A percentile compares a stretch with the other conserved stretches of the same genome.
Evolutionary conservation across 2,888 invertebrate genomes (phyloP).

Genomic region (Cetonia aurata): DNA sequence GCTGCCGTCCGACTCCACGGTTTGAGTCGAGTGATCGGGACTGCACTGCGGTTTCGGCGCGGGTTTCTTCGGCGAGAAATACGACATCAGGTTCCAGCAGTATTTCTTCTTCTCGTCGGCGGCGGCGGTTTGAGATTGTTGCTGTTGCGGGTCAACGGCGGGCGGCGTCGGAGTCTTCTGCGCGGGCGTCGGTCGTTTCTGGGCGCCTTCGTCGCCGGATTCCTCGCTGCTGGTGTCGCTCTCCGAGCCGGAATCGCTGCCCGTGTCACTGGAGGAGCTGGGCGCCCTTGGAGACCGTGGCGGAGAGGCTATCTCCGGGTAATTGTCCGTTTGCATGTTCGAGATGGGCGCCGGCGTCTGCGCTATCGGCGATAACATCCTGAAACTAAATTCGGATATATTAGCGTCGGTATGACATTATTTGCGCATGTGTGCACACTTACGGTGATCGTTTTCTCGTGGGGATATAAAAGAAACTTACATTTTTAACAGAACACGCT

Average conservation of each 20-base stretch:
- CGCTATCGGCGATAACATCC: conserved; percentile 69
- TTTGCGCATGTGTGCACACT: not conserved
- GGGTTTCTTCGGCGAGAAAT: conserved; percentile 52
- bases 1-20: conserved; percentile 66
- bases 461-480: too few relatives aligned
- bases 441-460: too few relatives aligned
- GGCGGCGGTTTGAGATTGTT: conserved; percentile 55
- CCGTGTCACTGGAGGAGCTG: conserved; percentile 75
- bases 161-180: conserved; percentile 53
- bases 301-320: conserved; percentile 68
- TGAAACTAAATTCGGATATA: conserved; percentile 53
- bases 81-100: conserved; percentile 67
- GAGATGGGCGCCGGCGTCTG: conserved; percentile 67
- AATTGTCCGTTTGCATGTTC: conserved; percentile 55
- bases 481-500: too few relatives aligned
- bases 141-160: conserved; percentile 53
- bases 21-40: conserved; percentile 46
- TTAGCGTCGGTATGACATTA: not conserved
- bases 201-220: conserved; percentile 66
- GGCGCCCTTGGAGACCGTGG: conserved; percentile 61
- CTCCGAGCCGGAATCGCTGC: conserved; percentile 73
- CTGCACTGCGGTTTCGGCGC: conserved; percentile 34
- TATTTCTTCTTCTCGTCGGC: conserved; percentile 63
- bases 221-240: conserved; percentile 70
- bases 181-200: conserved; percentile 36